A percentile compares a stretch with the other conserved stretches of the same genome.
These are phyloP conservation scores for Macrochelys suwanniensis DNA, from an alignment of 2,797 vertebrate species.

Conservation along the genomic window DNA sequence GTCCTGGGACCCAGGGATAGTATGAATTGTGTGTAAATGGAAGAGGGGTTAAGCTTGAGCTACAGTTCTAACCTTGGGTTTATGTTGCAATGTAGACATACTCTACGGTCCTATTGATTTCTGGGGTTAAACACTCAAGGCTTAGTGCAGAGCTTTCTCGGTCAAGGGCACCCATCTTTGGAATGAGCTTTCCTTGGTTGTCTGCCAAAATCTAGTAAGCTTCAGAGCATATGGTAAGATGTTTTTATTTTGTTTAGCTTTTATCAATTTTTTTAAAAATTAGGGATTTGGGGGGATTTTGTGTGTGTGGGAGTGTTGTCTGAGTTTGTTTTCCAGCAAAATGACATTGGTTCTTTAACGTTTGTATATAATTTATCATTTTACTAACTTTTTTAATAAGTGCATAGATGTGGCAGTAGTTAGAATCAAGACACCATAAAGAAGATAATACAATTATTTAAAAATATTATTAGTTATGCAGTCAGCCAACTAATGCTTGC, in stretches of 20 bases:
- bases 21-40: neutral
- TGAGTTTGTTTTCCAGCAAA: constrained; percentile 21
- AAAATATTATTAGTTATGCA: constrained; percentile 8
- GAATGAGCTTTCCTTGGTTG: constrained; percentile 53
- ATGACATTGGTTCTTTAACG: neutral
- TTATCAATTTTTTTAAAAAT: constrained; percentile 38
- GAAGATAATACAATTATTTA: constrained; percentile 1
- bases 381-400: constrained; percentile 30
- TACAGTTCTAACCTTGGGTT: neutral
- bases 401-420: neutral
- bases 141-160: constrained; percentile 28
- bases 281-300: neutral
- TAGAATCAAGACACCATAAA: constrained; percentile 3
- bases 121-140: constrained; percentile 9
- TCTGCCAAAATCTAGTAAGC: constrained; percentile 41
- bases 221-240: constrained; percentile 7
- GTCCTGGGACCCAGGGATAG: neutral
- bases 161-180: neutral
- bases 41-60: neutral
- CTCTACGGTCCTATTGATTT: neutral
- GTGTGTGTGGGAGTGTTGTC: neutral
- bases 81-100: neutral
- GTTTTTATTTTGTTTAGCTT: constrained; percentile 37
- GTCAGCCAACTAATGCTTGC: neutral
- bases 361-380: neutral